A percentile compares a stretch with the other conserved stretches of the same genome.
phyloP scores from a whole-genome alignment of 2,797 vertebrate genomes.

The Notolabrus celidotus region DNA sequence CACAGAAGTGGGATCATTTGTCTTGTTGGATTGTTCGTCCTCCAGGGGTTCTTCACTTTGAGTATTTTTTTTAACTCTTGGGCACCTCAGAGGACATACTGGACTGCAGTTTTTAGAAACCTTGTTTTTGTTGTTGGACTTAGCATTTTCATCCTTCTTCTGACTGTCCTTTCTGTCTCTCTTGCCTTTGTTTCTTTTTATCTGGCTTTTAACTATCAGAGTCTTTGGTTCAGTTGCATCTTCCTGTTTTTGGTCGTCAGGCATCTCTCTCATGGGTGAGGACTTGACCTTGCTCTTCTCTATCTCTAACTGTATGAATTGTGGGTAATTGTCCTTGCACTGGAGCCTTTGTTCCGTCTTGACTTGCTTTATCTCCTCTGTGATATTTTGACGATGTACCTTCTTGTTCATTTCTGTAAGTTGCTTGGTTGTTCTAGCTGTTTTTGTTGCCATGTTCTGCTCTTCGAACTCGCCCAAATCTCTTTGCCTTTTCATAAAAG shows the following conservation, averaged over 20 bases:
- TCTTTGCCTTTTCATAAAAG: too few species aligned
- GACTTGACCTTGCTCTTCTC: background rate
- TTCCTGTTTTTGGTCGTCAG: too few species aligned
- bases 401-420: background rate
- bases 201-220: background rate
- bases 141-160: rapidly evolving
- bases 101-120: too few species aligned
- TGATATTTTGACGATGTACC: background rate
- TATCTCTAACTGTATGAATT: too few species aligned
- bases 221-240: background rate
- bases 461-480: background rate
- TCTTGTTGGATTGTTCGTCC: too few species aligned
- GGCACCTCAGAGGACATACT: too few species aligned
- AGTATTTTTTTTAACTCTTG: too few species aligned
- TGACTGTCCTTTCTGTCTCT: too few species aligned
- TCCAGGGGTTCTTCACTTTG: too few species aligned
- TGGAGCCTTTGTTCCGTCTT: background rate
- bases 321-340: background rate
- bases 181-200: background rate
- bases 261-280: background rate
- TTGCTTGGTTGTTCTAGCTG: background rate
- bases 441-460: background rate
- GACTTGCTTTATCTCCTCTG: background rate
- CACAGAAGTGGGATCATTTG: too few species aligned
- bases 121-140: too few species aligned